These are phyloP conservation scores for Homalodisca vitripennis DNA, from an alignment of 1,140 invertebrate species.

Conservation along the genomic window DNA sequence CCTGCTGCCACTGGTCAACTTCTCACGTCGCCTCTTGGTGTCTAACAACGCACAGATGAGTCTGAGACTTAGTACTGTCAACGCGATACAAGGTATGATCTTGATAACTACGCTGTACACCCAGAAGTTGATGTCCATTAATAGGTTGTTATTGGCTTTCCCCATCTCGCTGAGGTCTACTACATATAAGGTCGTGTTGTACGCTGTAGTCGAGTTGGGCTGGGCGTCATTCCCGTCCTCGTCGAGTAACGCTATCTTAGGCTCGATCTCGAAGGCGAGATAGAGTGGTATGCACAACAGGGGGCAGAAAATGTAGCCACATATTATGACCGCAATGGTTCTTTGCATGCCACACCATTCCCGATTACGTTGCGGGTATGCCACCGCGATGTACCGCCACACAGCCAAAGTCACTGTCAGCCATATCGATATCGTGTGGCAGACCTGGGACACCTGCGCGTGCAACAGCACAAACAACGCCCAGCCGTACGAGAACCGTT, in stretches of 20 bases:
- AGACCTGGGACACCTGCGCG: constrained; percentile 78
- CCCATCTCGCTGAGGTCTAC: constrained; percentile 56
- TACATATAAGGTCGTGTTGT: constrained; percentile 54
- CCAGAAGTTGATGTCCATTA: constrained; percentile 74
- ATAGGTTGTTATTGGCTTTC: constrained; percentile 49
- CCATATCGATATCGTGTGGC: constrained; percentile 92
- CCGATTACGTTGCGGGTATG: constrained; percentile 71
- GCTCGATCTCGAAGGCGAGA: constrained; percentile 63
- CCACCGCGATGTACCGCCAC: constrained; percentile 90
- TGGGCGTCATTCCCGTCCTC: constrained; percentile 45
- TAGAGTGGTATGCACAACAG: constrained; percentile 84
- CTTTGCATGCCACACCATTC: constrained; percentile 74
- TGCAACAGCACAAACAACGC: constrained; percentile 80
- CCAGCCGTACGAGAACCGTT: constrained; percentile 53
- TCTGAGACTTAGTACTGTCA: constrained; percentile 77
- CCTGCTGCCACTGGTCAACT: constrained; percentile 50
- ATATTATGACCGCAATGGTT: constrained; percentile 69
- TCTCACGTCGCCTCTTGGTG: constrained; percentile 71
- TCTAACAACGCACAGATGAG: constrained; percentile 74
- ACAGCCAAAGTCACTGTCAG: constrained; percentile 88
- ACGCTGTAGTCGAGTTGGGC: constrained; percentile 40
- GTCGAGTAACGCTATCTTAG: constrained; percentile 49
- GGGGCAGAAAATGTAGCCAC: constrained; percentile 78
- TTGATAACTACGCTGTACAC: constrained; percentile 85
- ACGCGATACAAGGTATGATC: constrained; percentile 74